Evolutionary conservation across 2,797 vertebrate species (phyloP).

Genomic region (Phylloscopus collybita): DNA sequence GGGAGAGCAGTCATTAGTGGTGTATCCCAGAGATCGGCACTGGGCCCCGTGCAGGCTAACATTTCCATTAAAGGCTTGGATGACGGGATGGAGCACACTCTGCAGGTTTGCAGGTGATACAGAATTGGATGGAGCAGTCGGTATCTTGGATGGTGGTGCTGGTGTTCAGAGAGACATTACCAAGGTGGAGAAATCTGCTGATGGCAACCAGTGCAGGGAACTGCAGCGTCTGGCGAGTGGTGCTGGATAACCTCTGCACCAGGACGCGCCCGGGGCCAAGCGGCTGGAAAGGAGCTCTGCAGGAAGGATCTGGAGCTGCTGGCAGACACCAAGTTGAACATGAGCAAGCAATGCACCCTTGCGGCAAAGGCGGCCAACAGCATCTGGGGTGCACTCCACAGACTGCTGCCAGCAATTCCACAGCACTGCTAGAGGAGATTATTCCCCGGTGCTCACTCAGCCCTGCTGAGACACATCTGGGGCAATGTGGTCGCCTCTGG

Average conservation of each 20-base stretch:
- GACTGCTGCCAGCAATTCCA: background rate
- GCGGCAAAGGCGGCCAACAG: background rate
- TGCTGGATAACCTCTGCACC: background rate
- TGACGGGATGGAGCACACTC: background rate
- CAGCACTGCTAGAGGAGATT: rapidly evolving
- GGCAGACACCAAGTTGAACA: background rate
- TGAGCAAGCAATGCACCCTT: background rate
- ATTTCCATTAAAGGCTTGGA: background rate
- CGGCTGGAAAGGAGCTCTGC: rapidly evolving
- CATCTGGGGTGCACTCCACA: background rate
- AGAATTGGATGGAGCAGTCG: background rate
- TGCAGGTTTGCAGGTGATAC: background rate
- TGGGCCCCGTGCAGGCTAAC: background rate
- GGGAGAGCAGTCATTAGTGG: background rate
- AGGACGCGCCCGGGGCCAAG: rapidly evolving
- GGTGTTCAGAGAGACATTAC: background rate
- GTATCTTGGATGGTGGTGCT: background rate
- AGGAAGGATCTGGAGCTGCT: background rate
- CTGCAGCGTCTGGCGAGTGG: background rate
- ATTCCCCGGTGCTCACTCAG: background rate
- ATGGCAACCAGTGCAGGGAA: background rate
- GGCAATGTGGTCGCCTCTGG: background rate
- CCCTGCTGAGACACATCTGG: background rate
- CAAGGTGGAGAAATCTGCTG: background rate
- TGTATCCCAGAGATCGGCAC: rapidly evolving